These are phyloP conservation scores for Panthera leo DNA, from an alignment of 2,113 vertebrate species.

Conservation along the genomic window DNA sequence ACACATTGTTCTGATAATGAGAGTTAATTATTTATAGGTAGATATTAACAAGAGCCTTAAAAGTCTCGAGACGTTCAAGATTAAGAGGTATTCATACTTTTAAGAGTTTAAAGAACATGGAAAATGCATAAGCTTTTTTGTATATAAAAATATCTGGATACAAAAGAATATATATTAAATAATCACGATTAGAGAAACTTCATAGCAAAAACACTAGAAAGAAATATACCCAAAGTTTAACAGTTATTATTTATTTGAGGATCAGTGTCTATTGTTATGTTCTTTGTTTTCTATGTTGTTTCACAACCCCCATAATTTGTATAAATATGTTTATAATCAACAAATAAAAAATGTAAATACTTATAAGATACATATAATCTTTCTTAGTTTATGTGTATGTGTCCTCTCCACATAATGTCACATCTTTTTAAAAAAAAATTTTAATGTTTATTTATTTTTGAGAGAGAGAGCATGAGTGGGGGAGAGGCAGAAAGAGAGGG, in stretches of 20 bases:
- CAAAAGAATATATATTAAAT: background rate
- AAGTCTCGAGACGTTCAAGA: background rate
- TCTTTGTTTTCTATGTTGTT: background rate
- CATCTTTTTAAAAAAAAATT: background rate
- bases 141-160: background rate
- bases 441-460: too few relatives aligned
- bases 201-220: background rate
- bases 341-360: background rate
- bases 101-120: constrained; percentile 17
- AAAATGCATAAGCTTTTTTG: background rate
- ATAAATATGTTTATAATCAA: background rate
- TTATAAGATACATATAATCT: background rate
- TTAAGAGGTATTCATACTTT: background rate
- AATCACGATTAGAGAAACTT: background rate
- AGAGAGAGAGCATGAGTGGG: too few relatives aligned
- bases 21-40: background rate
- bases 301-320: background rate
- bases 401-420: background rate
- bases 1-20: background rate
- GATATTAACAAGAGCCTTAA: background rate
- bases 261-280: background rate
- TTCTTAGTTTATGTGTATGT: background rate
- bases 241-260: background rate
- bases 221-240: background rate
- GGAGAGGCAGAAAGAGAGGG: too few relatives aligned